phyloP scores from a whole-genome alignment of 2,113 vertebrate genomes.

The Herpetotheres cachinnans region DNA sequence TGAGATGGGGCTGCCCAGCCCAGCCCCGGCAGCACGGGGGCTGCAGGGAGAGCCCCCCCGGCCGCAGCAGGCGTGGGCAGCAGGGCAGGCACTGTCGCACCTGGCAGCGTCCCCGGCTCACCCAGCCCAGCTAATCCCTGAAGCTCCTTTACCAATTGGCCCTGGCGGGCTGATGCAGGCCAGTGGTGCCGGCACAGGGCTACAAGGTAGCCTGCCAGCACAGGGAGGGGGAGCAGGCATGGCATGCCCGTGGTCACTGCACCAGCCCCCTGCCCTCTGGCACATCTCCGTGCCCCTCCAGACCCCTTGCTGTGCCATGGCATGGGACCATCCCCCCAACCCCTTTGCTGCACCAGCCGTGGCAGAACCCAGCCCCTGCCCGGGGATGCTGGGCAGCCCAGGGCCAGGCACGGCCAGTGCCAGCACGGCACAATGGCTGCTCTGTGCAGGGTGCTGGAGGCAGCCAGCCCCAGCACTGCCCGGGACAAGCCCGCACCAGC shows the following conservation, averaged over 20 bases:
- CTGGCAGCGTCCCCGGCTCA: neutral
- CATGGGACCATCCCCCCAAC: accelerated
- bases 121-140: conserved; percentile 27
- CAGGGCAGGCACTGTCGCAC: neutral
- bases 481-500: neutral
- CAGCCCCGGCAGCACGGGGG: neutral
- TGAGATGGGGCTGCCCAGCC: neutral
- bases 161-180: neutral
- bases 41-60: neutral
- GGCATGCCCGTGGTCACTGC: accelerated
- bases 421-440: neutral
- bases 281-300: neutral
- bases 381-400: neutral
- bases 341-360: neutral
- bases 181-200: neutral
- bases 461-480: neutral
- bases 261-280: accelerated
- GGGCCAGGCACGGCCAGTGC: neutral
- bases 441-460: neutral
- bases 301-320: accelerated
- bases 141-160: conserved; percentile 43
- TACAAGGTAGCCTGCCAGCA: neutral
- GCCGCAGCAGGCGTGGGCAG: neutral
- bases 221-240: neutral
- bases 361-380: neutral